Evolutionary conservation across 2,888 invertebrate genomes (phyloP).

Genomic region (Zaprionus lineosus): DNA sequence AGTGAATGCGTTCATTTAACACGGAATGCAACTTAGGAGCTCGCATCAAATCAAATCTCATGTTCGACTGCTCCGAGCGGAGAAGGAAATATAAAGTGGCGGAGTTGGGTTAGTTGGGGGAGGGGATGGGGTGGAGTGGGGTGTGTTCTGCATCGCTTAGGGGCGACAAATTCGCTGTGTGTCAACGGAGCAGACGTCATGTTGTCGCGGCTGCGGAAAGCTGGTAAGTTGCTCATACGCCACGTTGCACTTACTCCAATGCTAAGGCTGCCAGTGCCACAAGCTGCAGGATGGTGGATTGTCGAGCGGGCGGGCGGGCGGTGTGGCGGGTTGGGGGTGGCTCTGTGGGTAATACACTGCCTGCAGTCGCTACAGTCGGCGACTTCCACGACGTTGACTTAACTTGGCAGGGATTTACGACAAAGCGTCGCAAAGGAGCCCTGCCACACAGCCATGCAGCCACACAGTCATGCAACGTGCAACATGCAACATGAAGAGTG

Average conservation of each 20-base stretch:
- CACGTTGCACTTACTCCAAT: constrained; percentile 79
- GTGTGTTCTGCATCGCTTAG: constrained; percentile 47
- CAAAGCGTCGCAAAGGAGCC: constrained; percentile 52
- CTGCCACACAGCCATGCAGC: constrained; percentile 34
- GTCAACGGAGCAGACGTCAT: constrained; percentile 47
- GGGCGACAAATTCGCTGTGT: constrained; percentile 74
- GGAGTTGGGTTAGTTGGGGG: background rate
- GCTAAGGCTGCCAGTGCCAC: constrained; percentile 34
- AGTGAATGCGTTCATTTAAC: constrained; percentile 78
- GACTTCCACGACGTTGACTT: constrained; percentile 75
- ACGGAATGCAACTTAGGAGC: constrained; percentile 71
- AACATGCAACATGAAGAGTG: constrained; percentile 20
- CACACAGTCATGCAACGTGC: constrained; percentile 30
- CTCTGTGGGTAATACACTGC: constrained; percentile 62
- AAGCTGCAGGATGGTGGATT: too few relatives aligned
- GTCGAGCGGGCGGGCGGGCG: background rate
- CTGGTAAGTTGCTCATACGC: constrained; percentile 78
- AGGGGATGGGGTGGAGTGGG: background rate
- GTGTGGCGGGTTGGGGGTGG: background rate
- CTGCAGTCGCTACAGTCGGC: constrained; percentile 53
- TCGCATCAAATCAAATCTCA: constrained; percentile 67
- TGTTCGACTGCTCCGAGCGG: constrained; percentile 29
- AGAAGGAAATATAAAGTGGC: constrained; percentile 5
- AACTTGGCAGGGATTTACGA: constrained; percentile 78
- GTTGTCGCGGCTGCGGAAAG: constrained; percentile 6